Conservation (phyloP, 2,888 invertebrate genomes). For the Eilema depressum region DNA sequence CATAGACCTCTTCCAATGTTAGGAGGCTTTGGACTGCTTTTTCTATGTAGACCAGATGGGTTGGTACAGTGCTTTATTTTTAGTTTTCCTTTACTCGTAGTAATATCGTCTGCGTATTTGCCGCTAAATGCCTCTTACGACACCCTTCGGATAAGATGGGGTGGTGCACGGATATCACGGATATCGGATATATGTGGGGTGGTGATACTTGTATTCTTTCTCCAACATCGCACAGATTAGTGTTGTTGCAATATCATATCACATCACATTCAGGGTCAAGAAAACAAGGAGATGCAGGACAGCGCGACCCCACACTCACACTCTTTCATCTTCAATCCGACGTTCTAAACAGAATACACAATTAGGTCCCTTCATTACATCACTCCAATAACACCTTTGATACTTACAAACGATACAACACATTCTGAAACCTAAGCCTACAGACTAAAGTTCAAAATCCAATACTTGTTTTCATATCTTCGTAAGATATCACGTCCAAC, state of each 20-base stretch:
- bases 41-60: no score
- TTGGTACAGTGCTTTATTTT: no score
- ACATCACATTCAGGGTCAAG: constrained; percentile 29
- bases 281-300: constrained; percentile 60
- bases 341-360: constrained; percentile 82
- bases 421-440: constrained; percentile 45
- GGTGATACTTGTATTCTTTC: no score
- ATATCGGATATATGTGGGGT: no score
- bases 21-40: no score
- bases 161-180: no score
- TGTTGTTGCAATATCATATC: neutral
- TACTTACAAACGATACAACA: constrained; percentile 43
- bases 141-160: no score
- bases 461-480: constrained; percentile 50
- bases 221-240: no score
- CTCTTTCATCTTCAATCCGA: constrained; percentile 73
- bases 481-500: constrained; percentile 59
- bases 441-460: constrained; percentile 36
- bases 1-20: no score
- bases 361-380: constrained; percentile 86
- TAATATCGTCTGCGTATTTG: no score
- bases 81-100: no score
- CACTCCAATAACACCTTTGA: constrained; percentile 85
- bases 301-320: constrained; percentile 57
- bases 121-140: no score